A percentile compares a stretch with the other conserved stretches of the same genome.
These are phyloP conservation scores for Cranoglanis bouderius DNA, from an alignment of 2,113 vertebrate species.

Conservation along the genomic window DNA sequence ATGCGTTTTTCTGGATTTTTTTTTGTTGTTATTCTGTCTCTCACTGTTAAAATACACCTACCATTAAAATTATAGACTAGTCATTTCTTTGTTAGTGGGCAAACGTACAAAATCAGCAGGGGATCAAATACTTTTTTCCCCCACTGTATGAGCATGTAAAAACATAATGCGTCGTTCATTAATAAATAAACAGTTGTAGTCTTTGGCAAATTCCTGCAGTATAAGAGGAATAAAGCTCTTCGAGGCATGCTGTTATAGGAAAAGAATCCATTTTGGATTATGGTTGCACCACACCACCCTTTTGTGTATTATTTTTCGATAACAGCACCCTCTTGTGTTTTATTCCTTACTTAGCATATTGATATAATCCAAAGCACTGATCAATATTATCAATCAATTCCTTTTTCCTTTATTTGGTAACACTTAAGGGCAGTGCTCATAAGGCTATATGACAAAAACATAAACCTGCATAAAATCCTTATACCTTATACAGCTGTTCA, in stretches of 20 bases:
- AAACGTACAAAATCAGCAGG: too few relatives aligned
- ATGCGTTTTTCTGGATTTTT: too few relatives aligned
- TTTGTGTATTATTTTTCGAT: neutral
- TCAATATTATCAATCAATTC: neutral
- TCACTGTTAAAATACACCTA: too few relatives aligned
- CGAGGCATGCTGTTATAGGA: neutral
- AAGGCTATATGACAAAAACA: neutral
- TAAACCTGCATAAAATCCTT: neutral
- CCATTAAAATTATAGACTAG: too few relatives aligned
- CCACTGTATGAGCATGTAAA: neutral
- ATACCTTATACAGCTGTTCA: neutral
- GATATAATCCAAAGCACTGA: neutral
- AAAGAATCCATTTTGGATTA: neutral
- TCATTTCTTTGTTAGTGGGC: too few relatives aligned
- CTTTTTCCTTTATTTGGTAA: neutral
- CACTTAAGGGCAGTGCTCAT: neutral
- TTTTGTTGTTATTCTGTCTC: too few relatives aligned
- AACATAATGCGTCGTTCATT: neutral
- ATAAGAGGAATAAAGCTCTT: conserved; percentile 1
- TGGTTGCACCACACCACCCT: neutral
- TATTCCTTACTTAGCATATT: neutral
- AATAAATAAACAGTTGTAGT: neutral
- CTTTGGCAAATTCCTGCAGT: neutral
- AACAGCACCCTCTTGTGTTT: neutral
- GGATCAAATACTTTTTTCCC: too few relatives aligned